A percentile compares a stretch with the other conserved stretches of the same genome.
phyloP scores from a whole-genome alignment of 2,888 invertebrate genomes.

The Aplocera efformata region DNA sequence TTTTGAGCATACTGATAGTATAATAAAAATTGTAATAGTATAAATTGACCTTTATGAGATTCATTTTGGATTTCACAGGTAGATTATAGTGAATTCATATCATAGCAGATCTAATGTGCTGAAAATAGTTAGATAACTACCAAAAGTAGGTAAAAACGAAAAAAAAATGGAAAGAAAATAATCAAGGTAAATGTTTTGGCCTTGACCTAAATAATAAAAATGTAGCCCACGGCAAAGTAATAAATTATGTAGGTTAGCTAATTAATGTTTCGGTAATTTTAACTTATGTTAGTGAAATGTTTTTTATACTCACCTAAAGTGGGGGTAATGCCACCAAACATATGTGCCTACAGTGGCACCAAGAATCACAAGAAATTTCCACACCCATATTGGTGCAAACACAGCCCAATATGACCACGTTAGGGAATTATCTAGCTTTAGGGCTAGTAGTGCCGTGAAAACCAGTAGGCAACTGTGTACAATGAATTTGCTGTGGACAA shows the following conservation, averaged over 20 bases:
- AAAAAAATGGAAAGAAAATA: too few relatives aligned
- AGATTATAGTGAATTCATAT: too few relatives aligned
- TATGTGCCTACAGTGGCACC: slow-evolving; percentile 96
- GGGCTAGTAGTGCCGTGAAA: slow-evolving; percentile 94
- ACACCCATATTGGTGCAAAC: slow-evolving; percentile 98
- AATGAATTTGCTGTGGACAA: slow-evolving; percentile 93
- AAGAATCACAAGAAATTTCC: slow-evolving; percentile 94
- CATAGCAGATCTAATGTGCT: too few relatives aligned
- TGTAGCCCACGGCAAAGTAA: too few relatives aligned
- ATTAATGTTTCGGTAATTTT: neutral
- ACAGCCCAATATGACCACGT: slow-evolving; percentile 98
- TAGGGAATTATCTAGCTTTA: slow-evolving; percentile 92
- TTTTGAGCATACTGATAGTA: too few relatives aligned
- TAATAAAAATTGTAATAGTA: too few relatives aligned
- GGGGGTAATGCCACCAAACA: slow-evolving; percentile 98
- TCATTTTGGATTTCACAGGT: too few relatives aligned
- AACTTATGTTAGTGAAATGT: neutral
- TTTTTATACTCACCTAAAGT: slow-evolving; percentile 85
- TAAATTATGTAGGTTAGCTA: too few relatives aligned
- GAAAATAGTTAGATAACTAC: too few relatives aligned
- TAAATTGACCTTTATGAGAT: too few relatives aligned
- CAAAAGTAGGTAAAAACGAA: too few relatives aligned
- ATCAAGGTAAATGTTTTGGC: too few relatives aligned
- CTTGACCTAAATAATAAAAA: neutral
- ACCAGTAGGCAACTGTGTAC: slow-evolving; percentile 95